Conservation (phyloP, 1,140 invertebrate genomes). For the Helicoverpa armigera region DNA sequence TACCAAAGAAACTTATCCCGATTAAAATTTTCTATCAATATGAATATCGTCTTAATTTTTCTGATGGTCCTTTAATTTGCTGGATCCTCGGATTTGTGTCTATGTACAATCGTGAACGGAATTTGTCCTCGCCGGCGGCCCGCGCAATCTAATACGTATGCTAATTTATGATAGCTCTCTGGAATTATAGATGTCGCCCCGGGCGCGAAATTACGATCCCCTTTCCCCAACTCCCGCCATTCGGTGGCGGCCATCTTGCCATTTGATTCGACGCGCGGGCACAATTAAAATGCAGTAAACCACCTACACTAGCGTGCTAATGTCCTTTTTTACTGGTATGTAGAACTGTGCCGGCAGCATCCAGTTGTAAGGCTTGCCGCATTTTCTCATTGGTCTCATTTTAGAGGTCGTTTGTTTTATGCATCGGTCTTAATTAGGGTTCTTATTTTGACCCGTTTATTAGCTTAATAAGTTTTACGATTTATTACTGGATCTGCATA, state of each 20-base stretch:
- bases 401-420: too few relatives aligned
- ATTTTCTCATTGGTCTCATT: neutral
- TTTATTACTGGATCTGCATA: neutral
- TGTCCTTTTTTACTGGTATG: slow-evolving; percentile 54
- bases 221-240: slow-evolving; percentile 53
- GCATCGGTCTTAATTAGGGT: neutral
- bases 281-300: slow-evolving; percentile 69
- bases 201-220: slow-evolving; percentile 76
- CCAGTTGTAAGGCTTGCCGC: slow-evolving; percentile 2
- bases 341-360: slow-evolving; percentile 18
- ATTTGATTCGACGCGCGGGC: slow-evolving; percentile 68
- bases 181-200: slow-evolving; percentile 82
- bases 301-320: slow-evolving; percentile 52
- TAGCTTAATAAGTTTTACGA: neutral
- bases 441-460: neutral
- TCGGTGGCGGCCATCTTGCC: slow-evolving; percentile 72
- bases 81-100: slow-evolving; percentile 55
- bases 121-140: slow-evolving; percentile 65
- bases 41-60: neutral
- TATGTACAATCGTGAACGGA: slow-evolving; percentile 68
- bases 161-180: slow-evolving; percentile 80
- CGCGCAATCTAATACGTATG: slow-evolving; percentile 81
- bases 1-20: too few relatives aligned
- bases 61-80: slow-evolving; percentile 60
- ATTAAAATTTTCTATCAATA: too few relatives aligned